Percentiles rank a stretch among this genome's conserved stretches.
Evolutionary conservation across 2,113 vertebrate genomes (phyloP).

Genomic region (Ovis aries): DNA sequence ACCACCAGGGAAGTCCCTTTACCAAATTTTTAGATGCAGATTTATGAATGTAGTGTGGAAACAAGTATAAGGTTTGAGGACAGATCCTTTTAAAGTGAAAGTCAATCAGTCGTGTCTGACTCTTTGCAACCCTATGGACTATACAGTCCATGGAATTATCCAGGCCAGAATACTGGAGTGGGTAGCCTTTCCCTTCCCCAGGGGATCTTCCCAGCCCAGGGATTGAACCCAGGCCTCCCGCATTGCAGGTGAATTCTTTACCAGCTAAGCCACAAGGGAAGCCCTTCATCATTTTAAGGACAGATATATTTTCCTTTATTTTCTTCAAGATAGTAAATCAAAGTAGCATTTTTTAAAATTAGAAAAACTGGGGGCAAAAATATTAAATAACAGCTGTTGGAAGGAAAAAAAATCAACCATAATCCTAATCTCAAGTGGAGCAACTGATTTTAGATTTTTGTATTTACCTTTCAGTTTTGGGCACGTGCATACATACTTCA

Average conservation of each 20-base stretch:
- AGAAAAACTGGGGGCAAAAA: background rate
- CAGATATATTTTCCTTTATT: constrained; percentile 5
- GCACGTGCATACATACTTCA: background rate
- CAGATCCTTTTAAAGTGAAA: background rate
- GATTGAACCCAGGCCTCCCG: background rate
- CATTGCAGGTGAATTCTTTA: background rate
- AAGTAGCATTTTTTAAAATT: constrained; percentile 21
- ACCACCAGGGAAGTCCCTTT: background rate
- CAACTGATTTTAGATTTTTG: background rate
- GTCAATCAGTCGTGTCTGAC: background rate
- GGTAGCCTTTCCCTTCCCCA: background rate
- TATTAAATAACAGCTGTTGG: background rate
- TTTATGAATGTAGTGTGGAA: background rate
- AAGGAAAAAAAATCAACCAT: background rate
- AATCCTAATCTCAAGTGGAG: background rate
- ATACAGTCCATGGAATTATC: background rate
- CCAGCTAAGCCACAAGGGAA: background rate
- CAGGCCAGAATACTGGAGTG: background rate
- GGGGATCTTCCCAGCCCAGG: background rate
- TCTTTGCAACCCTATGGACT: background rate
- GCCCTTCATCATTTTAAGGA: constrained; percentile 26
- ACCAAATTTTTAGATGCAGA: background rate
- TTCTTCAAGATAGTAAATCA: constrained; percentile 2
- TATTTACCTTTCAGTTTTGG: background rate
- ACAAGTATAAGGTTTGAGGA: background rate